Evolutionary conservation across 30 jellyfish, hydroid and myxozoan species (phyloP).

Genomic region (Chrysaora quinquecirrha): DNA sequence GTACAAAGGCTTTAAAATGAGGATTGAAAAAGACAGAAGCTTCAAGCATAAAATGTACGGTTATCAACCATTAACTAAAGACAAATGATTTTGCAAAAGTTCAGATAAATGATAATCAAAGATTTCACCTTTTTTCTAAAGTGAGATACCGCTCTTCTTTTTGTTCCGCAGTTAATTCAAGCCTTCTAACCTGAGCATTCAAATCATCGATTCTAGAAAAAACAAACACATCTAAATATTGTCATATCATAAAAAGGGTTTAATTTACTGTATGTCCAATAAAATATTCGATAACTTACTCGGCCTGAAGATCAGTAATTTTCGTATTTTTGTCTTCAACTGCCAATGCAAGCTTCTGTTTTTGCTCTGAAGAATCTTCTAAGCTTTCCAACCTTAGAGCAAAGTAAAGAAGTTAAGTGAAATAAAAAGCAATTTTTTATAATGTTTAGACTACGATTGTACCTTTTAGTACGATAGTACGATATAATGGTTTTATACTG

Average conservation of each 20-base stretch:
- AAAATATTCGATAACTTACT: slow-evolving; percentile 28
- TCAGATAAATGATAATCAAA: no score
- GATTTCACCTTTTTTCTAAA: slow-evolving; percentile 80
- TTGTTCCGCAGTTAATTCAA: slow-evolving; percentile 70
- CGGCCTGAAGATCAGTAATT: slow-evolving; percentile 66
- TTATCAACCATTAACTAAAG: no score
- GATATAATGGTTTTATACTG: no score
- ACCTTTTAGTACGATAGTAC: no score
- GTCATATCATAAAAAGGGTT: background rate
- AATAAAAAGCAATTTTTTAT: no score
- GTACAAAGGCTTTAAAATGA: no score
- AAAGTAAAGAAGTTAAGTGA: no score
- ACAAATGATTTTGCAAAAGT: no score
- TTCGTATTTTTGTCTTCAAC: slow-evolving; percentile 73
- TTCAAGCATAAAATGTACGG: no score
- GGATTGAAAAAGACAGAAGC: no score
- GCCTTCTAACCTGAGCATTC: slow-evolving; percentile 55
- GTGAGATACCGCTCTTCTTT: slow-evolving; percentile 80
- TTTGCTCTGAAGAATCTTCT: slow-evolving; percentile 71
- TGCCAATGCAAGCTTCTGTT: slow-evolving; percentile 46
- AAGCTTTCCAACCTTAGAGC: slow-evolving; percentile 60
- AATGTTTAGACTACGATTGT: no score
- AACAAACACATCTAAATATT: background rate
- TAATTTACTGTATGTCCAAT: no score
- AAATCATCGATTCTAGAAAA: slow-evolving; percentile 55